Evolutionary conservation across 1,140 invertebrate genomes (phyloP).

Genomic region (Episyrphus balteatus): DNA sequence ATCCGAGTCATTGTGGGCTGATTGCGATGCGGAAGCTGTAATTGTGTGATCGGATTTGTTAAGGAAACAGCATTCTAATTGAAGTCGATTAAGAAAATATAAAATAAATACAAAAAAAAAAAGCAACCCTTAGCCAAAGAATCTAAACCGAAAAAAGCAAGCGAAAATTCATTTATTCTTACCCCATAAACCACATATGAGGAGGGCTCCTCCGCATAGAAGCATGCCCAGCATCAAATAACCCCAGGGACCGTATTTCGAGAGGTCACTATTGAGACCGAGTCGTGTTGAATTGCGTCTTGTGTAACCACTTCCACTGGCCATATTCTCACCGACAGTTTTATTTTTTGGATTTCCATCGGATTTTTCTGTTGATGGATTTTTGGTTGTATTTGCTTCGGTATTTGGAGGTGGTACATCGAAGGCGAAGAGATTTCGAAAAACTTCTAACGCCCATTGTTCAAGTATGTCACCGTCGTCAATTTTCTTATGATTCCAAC

Average conservation of each 20-base stretch:
- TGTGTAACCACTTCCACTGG: conserved; percentile 20
- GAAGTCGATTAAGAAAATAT: not conserved
- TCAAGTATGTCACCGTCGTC: conserved; percentile 27
- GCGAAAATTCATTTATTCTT: conserved; percentile 17
- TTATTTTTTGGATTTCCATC: conserved; percentile 13
- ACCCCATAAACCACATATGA: conserved; percentile 53
- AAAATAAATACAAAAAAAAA: conserved; percentile 4
- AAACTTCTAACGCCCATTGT: conserved; percentile 31
- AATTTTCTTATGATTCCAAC: conserved; percentile 26
- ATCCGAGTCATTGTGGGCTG: conserved; percentile 32
- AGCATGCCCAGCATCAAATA: conserved; percentile 53
- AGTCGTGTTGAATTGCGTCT: conserved; percentile 25
- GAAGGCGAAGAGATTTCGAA: conserved; percentile 29
- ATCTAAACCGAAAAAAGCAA: conserved; percentile 5
- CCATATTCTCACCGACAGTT: not conserved
- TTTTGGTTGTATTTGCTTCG: conserved; percentile 6
- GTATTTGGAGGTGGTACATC: conserved; percentile 18
- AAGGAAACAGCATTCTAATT: not conserved
- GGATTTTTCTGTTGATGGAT: conserved; percentile 13
- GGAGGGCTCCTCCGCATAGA: conserved; percentile 48
- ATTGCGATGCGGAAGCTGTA: conserved; percentile 34
- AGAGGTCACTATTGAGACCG: conserved; percentile 38
- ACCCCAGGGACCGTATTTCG: conserved; percentile 53
- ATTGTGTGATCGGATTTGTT: conserved; percentile 8
- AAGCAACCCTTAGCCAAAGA: not conserved